Percentiles rank a stretch among this genome's conserved stretches.
phyloP scores from a whole-genome alignment of 2,797 vertebrate species.

The Perodicticus potto region DNA sequence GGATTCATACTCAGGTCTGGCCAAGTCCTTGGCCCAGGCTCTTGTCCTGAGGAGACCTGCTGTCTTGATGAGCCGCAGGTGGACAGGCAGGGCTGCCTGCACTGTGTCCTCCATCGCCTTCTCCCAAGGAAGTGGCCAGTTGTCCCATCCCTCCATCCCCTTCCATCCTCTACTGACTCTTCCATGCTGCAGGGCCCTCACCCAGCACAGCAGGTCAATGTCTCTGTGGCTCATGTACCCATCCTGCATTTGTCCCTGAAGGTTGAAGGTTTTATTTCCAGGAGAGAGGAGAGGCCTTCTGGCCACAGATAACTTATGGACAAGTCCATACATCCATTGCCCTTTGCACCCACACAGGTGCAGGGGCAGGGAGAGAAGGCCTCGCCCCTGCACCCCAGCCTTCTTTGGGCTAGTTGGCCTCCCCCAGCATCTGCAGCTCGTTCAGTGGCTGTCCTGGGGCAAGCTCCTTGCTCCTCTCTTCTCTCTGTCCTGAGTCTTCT shows the following conservation, averaged over 20 bases:
- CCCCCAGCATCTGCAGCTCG: background rate
- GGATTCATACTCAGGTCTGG: background rate
- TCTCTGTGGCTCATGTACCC: background rate
- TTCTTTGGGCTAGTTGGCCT: background rate
- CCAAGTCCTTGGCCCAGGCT: background rate
- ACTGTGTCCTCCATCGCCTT: background rate
- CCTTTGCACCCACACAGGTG: background rate
- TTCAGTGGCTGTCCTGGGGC: background rate
- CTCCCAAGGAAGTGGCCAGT: background rate
- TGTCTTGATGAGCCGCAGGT: fast-evolving
- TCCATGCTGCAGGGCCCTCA: fast-evolving
- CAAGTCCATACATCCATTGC: background rate
- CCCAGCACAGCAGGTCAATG: background rate
- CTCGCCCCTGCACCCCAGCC: background rate
- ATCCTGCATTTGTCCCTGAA: background rate
- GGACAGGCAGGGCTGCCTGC: background rate
- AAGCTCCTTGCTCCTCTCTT: background rate
- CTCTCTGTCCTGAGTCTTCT: background rate
- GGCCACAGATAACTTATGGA: background rate
- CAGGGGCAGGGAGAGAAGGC: background rate
- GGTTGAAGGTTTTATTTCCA: slow-evolving; percentile 12
- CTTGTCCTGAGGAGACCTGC: background rate
- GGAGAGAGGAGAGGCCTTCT: background rate
- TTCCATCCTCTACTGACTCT: background rate
- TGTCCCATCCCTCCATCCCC: background rate